Evolutionary conservation across 2,888 invertebrate genomes (phyloP), one percentile per base, ranked within the genome.

Genomic region (Brachycybe producta): DNA sequence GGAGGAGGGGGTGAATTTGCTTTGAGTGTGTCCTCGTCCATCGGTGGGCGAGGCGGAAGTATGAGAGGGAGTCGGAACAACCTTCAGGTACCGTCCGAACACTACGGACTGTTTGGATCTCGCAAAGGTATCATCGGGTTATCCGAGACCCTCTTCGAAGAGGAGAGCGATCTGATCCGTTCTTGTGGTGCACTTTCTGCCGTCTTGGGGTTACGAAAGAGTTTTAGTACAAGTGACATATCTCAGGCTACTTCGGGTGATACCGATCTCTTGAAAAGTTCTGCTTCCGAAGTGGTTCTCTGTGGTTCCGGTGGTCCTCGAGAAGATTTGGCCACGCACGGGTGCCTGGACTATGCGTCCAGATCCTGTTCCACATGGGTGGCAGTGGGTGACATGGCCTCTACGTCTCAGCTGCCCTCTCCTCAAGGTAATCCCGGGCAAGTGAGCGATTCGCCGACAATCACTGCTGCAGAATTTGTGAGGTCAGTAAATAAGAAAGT

Each of bases 341-440:
- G 74, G 2, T 69, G 76, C 43, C 67, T 80, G 54, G 78, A 79
- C 50, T 72, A 73, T 51, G 71, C 75, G 19, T 77, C 75, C 8
- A 72, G 86, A 3, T 84, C 84, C 0, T 84, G 85, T 67, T 84
- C 84, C 56, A 86, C 85, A 0, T 86, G 86, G 85, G 86, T 85
- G 1, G 85, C 80, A 56, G 84, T 85, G 2, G 86, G 86, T 0
- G 80, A 81, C 62, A 71, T 78, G 24, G 75, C 76, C 1, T 77
- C 78, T 46, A 83, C 83, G 0, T 84, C 84, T 0, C 84, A 85
- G 64, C 66, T 86, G 57, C 86, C 86, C 1, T 85, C 85, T 1
- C 85, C 85, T 0, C 85, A 85, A 62, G 53, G 53, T 5, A 17
- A 26, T 3, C 42, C 28, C 3, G 51, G 40, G 34, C 49, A 51